Base-by-base conservation (phyloP, 2,888 invertebrate species). In the Drosophila mulleri region DNA sequence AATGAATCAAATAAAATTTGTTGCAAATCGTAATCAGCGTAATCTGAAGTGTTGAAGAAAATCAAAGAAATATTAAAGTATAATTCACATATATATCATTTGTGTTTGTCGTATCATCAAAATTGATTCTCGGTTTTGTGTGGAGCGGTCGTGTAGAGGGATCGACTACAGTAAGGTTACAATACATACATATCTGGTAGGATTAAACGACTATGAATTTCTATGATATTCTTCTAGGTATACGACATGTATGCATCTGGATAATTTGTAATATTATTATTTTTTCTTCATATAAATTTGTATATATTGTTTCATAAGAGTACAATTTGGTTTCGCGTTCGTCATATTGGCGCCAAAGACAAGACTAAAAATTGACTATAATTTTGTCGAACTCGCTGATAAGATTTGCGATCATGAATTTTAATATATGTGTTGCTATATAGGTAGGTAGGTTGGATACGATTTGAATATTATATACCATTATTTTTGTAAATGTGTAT, bases 401-500 rank as follows among this genome's bases (percentile, higher is more conserved):
- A 67, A 57, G 54, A 67, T 58, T 64, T 72, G 58, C 56, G 71
- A 72, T 66, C 65, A 76, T 75, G 66, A 52, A 58, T 63, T 64
- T 65, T 45, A 61, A 32, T 58, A 67, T 71, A 47, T 66, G 41
- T 63, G 50, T 60, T 16, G 41, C 29, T 79, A 63, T 72, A 69
- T 72, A 72, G 60, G 54, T 79, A 64, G 71, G 70, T 75, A 78
- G 60, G 65, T 75, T 77, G 74, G 62, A 72, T 67, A 72, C 65
- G 65, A 74, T 74, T 73, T 72, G 61, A 68, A 61, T 62, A 41
- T 72, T 80, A 72, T 74, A 63, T 72, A 68, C 47, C 67, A 66
- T 69, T 73, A 67, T 58, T 64, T 75, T 57, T 63, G 57, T 66
- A 45, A 58, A 42, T 50, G 41, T 61, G 41, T 44, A 45, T 64